Evolutionary conservation across 1,140 invertebrate species (phyloP).

Genomic region (Halesus radiatus): DNA sequence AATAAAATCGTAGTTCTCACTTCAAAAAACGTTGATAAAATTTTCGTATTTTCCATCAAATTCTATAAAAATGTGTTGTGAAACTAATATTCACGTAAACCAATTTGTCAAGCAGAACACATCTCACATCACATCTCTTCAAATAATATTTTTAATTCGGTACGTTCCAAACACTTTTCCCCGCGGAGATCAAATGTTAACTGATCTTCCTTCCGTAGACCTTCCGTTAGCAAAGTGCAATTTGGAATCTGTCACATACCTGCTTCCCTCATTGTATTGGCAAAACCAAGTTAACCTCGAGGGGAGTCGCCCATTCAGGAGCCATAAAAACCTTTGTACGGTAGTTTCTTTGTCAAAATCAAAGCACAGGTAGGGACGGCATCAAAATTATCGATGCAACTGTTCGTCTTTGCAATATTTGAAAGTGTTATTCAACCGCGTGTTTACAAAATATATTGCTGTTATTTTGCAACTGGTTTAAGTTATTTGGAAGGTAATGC

Average conservation of each 20-base stretch:
- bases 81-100: no score
- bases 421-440: not conserved
- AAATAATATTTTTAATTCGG: not conserved
- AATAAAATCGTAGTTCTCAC: no score
- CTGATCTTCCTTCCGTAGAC: conserved; percentile 14
- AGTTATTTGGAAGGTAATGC: no score
- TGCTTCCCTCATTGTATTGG: conserved; percentile 17
- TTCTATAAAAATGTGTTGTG: no score
- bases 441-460: not conserved
- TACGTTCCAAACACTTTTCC: not conserved
- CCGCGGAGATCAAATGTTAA: conserved; percentile 30
- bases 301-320: not conserved
- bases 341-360: conserved; percentile 35
- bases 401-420: conserved; percentile 35
- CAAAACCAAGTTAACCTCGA: conserved; percentile 9
- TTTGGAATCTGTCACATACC: conserved; percentile 38
- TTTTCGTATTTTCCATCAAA: no score
- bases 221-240: conserved; percentile 37
- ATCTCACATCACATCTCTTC: no score
- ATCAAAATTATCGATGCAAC: conserved; percentile 37
- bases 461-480: no score
- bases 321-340: conserved; percentile 17
- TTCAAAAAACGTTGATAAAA: no score
- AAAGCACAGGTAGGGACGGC: conserved; percentile 35
- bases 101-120: no score